Base-by-base conservation (phyloP, 2,113 vertebrate genomes). In the Notarius quadriscutis region DNA sequence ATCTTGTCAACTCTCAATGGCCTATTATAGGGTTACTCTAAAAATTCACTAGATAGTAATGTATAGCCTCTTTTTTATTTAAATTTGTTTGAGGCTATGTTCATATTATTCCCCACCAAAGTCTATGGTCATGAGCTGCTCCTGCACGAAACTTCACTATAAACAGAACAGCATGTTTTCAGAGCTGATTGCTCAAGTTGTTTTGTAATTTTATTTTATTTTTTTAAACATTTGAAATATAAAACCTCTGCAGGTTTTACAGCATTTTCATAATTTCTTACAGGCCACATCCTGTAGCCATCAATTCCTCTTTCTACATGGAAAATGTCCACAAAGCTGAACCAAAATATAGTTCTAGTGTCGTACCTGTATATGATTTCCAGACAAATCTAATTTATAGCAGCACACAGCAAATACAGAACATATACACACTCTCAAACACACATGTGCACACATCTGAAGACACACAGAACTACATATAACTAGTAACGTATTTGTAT, bases 381-480 rank as follows among this genome's bases (percentile, higher is more conserved):
- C 18, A 81, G 63, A 20, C 30, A 48, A 51, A 77, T 77, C 8
- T 53, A 22, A 77, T 53, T 53, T 55, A 78, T 80, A 63, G 53
- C 62, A 83, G 4, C 5, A 50, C 81, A 74, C 67, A 72, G 18
- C 67, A 25, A 9, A 27, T 55, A 57, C 6, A 57, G 9, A 67
- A 65, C 34, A 89, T 25, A 71, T 69, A 77, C 53, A 78, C 51
- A 51, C 69, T 81, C 7, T 27, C 57, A 88, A 83, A 83, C 71
- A 50, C 58, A 84, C 83, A 53, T 50, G 75, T 48, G 55, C 81
- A 74, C 58, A 81, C 34, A 60, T 74, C 25, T 63, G 63, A 11
- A 50, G 77, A 86, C 20, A 20, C 65, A 74, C 80, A 25, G 15
- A 30, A 48, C 18, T 41, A 62, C 15, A 48, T 18, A 50, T 63